Percentiles rank a stretch among this genome's conserved stretches.
Conservation (phyloP, 2,888 invertebrate species). For the Polietes domitor region DNA sequence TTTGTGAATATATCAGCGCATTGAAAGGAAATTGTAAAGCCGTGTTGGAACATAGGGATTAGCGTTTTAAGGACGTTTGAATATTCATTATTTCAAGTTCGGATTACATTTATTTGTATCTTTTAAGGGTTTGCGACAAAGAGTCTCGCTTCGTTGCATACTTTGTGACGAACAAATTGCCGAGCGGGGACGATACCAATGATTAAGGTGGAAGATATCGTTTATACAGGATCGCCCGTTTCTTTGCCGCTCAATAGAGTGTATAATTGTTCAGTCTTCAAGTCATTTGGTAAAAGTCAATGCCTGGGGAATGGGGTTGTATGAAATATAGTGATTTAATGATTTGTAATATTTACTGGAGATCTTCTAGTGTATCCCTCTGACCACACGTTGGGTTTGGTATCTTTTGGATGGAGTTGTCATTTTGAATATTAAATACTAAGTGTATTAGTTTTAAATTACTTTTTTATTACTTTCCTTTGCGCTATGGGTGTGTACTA, state of each 20-base stretch:
- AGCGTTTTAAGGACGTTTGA: conserved; percentile 81
- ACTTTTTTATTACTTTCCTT: no score
- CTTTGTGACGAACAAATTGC: background rate
- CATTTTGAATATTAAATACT: no score
- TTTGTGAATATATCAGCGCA: conserved; percentile 74
- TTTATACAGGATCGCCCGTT: background rate
- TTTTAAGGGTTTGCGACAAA: conserved; percentile 55
- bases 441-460: no score
- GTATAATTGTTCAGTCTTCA: background rate
- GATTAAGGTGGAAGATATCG: background rate
- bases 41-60: conserved; percentile 75
- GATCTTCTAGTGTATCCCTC: no score
- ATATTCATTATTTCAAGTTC: conserved; percentile 77
- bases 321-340: no score
- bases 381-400: no score
- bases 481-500: no score
- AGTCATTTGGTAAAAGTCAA: background rate
- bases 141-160: background rate
- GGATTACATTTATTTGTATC: conserved; percentile 70
- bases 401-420: no score
- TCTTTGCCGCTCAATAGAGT: no score
- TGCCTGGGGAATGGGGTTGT: no score
- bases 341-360: no score
- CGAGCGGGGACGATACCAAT: background rate
- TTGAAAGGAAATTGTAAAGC: conserved; percentile 64